Conservation (phyloP, 2,113 vertebrate genomes). For the Pituophis catenifer region DNA sequence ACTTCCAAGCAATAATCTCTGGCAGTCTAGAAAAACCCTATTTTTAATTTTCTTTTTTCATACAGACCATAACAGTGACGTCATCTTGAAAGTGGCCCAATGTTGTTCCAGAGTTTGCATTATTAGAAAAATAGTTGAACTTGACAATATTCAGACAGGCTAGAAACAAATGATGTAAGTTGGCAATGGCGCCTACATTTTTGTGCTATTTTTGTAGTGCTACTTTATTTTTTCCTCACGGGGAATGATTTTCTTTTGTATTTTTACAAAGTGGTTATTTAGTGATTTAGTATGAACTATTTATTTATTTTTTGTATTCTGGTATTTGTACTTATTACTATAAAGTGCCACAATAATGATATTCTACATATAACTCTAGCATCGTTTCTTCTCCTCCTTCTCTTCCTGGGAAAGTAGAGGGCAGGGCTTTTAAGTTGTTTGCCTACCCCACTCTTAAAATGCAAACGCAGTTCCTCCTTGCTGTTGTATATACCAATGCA, state of each 20-base stretch:
- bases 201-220: not conserved
- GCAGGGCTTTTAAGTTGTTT: not conserved
- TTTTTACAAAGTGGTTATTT: not conserved
- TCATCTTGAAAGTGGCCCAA: not conserved
- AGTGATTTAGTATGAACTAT: not conserved
- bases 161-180: not conserved
- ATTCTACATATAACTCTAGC: not conserved
- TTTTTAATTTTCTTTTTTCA: not conserved
- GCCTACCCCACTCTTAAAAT: not conserved
- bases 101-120: not conserved
- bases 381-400: not conserved
- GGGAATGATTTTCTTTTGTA: not conserved
- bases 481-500: not conserved
- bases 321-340: not conserved
- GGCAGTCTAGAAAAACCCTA: not conserved
- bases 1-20: not conserved
- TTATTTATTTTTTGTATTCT: not conserved
- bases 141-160: not conserved
- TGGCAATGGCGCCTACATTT: not conserved
- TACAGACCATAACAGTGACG: not conserved
- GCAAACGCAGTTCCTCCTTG: not conserved
- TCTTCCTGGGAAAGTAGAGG: not conserved
- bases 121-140: not conserved
- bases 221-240: not conserved
- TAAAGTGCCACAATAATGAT: not conserved